Evolutionary conservation across 1,140 invertebrate genomes (phyloP).

Genomic region (Megalonaias nervosa): DNA sequence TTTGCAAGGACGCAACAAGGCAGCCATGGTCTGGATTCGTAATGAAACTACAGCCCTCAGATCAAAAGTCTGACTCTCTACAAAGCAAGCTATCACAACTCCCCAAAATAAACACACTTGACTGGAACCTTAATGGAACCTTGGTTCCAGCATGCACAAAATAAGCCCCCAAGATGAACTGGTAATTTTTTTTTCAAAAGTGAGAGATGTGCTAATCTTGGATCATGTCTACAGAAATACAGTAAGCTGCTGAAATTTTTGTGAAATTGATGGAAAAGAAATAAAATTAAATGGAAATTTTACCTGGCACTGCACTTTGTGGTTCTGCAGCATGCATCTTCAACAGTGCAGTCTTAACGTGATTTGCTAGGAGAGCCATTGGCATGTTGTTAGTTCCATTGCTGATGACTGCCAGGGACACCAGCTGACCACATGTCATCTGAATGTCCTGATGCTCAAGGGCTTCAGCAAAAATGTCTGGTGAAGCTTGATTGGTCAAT

Average conservation of each 20-base stretch:
- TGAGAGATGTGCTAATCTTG: background rate
- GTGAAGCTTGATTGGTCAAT: conserved; percentile 49
- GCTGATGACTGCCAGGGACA: conserved; percentile 60
- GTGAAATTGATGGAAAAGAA: background rate
- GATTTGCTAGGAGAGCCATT: conserved; percentile 60
- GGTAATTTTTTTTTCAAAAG: background rate
- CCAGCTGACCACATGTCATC: conserved; percentile 59
- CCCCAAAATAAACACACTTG: too few species aligned
- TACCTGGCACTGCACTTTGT: conserved; percentile 22
- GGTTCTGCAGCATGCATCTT: conserved; percentile 46
- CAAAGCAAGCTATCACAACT: too few species aligned
- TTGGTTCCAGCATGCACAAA: too few species aligned
- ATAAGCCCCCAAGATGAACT: too few species aligned
- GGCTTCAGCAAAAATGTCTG: conserved; percentile 51
- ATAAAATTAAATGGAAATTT: background rate
- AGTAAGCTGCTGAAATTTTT: background rate
- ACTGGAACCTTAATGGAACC: too few species aligned
- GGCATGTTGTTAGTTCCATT: conserved; percentile 60
- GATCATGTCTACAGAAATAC: background rate
- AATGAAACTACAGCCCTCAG: too few species aligned
- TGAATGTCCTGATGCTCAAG: conserved; percentile 36
- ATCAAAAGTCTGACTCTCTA: too few species aligned
- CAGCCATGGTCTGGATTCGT: too few species aligned
- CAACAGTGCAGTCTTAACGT: conserved; percentile 57
- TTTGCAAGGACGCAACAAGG: too few species aligned